Evolutionary conservation across 2,888 invertebrate species (phyloP).

Genomic region (Sthenelais limicola): DNA sequence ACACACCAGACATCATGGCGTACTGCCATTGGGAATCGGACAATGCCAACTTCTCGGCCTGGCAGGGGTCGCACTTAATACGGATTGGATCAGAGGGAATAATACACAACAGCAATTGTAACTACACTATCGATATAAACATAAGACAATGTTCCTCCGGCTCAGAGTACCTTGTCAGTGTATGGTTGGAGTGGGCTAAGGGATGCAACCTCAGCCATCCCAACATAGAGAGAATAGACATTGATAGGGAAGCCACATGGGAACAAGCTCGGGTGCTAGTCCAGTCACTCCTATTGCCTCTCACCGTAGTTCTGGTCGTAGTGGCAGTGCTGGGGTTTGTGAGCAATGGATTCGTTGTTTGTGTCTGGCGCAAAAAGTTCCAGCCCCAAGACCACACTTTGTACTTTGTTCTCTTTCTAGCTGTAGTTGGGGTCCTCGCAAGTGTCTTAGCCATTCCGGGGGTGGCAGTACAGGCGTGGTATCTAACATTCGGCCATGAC

Average conservation of each 20-base stretch:
- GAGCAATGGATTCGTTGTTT: constrained; percentile 56
- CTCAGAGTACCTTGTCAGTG: constrained; percentile 9
- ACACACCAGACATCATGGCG: no score
- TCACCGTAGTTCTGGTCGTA: constrained; percentile 40
- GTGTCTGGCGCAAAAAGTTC: constrained; percentile 47
- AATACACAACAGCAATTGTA: no score
- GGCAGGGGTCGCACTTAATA: no score
- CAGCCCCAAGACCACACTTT: constrained; percentile 54
- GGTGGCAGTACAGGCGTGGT: constrained; percentile 56
- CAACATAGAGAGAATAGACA: neutral
- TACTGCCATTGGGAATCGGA: no score
- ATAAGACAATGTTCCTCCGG: neutral
- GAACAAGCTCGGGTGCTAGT: neutral
- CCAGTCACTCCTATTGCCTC: neutral
- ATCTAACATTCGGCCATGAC: constrained; percentile 53
- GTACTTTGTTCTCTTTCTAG: constrained; percentile 58
- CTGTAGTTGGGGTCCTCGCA: constrained; percentile 60
- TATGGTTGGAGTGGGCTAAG: neutral
- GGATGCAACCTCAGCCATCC: neutral
- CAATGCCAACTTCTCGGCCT: no score
- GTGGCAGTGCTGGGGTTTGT: constrained; percentile 49
- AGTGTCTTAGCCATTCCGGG: constrained; percentile 61
- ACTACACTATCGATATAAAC: neutral
- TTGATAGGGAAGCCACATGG: neutral
- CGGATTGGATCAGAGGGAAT: no score